phyloP scores from a whole-genome alignment of 2,113 vertebrate species.

The Indri indri region DNA sequence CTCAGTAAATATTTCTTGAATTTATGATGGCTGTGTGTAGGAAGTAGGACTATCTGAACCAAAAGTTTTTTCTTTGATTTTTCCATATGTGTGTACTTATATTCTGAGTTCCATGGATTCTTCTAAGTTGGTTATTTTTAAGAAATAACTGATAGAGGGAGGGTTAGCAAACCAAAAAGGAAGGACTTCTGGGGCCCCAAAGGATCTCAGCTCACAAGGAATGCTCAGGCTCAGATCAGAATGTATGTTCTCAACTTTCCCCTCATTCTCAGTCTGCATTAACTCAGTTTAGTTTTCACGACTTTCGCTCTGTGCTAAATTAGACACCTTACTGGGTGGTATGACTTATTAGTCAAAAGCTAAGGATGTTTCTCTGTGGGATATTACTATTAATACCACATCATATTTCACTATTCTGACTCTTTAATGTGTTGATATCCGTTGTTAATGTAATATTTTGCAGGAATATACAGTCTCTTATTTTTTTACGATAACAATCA shows the following conservation, averaged over 20 bases:
- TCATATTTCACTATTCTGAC: constrained; percentile 67
- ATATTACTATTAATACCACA: constrained; percentile 69
- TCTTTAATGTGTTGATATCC: constrained; percentile 65
- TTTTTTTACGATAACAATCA: constrained; percentile 16
- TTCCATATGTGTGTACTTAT: background rate
- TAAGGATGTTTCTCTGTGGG: constrained; percentile 71
- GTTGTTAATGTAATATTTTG: constrained; percentile 43
- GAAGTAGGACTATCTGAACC: background rate
- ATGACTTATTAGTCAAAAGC: constrained; percentile 75
- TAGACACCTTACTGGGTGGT: constrained; percentile 63
- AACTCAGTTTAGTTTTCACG: constrained; percentile 34
- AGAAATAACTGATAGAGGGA: background rate
- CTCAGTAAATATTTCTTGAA: background rate
- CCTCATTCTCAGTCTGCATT: background rate
- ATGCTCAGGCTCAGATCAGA: constrained; percentile 1
- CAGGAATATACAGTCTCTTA: constrained; percentile 30
- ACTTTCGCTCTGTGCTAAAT: constrained; percentile 68
- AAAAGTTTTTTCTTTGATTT: background rate
- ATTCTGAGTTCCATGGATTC: background rate
- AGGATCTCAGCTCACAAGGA: background rate
- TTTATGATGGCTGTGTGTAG: background rate
- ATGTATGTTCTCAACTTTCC: background rate
- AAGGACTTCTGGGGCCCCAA: background rate
- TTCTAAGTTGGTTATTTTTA: background rate
- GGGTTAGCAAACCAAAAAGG: too few relatives aligned